A percentile compares a stretch with the other conserved stretches of the same genome.
These are phyloP conservation scores for Actenoides hombroni DNA, from an alignment of 2,113 vertebrate genomes.

Conservation along the genomic window DNA sequence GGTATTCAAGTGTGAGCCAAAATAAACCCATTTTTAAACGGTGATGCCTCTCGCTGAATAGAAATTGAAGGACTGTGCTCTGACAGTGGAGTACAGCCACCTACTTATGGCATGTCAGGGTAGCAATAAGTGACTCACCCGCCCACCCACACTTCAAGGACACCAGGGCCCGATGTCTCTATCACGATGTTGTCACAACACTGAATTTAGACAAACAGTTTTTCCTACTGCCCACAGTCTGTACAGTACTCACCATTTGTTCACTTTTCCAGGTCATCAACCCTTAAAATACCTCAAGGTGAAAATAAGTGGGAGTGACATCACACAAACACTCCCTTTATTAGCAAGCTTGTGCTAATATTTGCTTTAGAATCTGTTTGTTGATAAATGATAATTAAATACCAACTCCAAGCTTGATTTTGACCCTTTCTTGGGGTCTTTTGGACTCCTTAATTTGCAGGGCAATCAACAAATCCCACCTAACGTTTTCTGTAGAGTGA, in stretches of 20 bases:
- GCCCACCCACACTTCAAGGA: constrained; percentile 28
- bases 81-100: not conserved
- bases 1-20: not conserved
- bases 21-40: constrained; percentile 38
- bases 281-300: constrained; percentile 37
- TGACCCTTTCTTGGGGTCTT: not conserved
- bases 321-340: constrained; percentile 4
- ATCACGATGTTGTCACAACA: constrained; percentile 28
- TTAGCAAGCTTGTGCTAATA: constrained; percentile 21
- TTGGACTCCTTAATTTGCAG: not conserved
- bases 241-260: not conserved
- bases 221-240: constrained; percentile 46
- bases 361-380: constrained; percentile 29
- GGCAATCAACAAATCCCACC: not conserved
- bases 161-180: not conserved
- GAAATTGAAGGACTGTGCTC: constrained; percentile 17
- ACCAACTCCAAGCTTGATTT: not conserved
- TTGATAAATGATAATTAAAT: constrained; percentile 42
- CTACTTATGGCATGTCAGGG: constrained; percentile 35
- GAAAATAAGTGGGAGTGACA: constrained; percentile 32
- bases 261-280: constrained; percentile 55
- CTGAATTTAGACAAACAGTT: constrained; percentile 44
- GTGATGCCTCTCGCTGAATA: constrained; percentile 22
- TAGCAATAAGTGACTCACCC: constrained; percentile 50
- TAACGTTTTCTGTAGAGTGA: not conserved